These are phyloP conservation scores for Anguilla japonica DNA, from an alignment of 2,113 vertebrate species.

Conservation along the genomic window DNA sequence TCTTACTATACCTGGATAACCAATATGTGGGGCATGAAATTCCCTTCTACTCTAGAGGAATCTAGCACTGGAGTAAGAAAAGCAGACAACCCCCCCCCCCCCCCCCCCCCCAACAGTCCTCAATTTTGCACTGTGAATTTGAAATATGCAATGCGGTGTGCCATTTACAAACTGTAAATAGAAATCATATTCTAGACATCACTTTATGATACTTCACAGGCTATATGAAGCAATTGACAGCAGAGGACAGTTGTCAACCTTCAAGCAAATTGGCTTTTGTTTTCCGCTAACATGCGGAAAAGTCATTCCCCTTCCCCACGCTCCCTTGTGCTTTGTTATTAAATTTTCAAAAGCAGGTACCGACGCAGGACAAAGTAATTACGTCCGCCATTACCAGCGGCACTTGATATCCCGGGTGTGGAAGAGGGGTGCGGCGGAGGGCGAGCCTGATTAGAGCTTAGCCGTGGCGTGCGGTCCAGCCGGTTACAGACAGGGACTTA, in stretches of 20 bases:
- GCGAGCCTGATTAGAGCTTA: conserved; percentile 69
- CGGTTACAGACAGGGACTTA: conserved; percentile 68
- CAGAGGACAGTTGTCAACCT: background rate
- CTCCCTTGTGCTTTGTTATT: background rate
- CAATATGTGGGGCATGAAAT: background rate
- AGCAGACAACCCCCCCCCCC: background rate
- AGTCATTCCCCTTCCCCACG: background rate
- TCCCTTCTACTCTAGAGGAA: background rate
- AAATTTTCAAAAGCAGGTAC: background rate
- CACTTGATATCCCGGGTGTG: conserved; percentile 58
- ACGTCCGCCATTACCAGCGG: conserved; percentile 30
- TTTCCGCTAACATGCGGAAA: background rate
- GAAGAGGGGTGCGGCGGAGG: conserved; percentile 40
- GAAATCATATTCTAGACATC: background rate
- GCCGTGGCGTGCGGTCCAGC: conserved; percentile 50
- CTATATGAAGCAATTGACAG: background rate
- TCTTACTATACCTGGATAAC: background rate
- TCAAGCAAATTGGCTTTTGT: background rate
- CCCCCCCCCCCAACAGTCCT: background rate
- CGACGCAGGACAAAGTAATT: background rate
- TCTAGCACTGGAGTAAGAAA: background rate
- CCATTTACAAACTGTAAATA: background rate
- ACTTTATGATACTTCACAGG: background rate
- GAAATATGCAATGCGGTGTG: background rate
- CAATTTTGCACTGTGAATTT: background rate